phyloP scores from a whole-genome alignment of 2,113 vertebrate species.

The Microcebus ravelobensis region DNA sequence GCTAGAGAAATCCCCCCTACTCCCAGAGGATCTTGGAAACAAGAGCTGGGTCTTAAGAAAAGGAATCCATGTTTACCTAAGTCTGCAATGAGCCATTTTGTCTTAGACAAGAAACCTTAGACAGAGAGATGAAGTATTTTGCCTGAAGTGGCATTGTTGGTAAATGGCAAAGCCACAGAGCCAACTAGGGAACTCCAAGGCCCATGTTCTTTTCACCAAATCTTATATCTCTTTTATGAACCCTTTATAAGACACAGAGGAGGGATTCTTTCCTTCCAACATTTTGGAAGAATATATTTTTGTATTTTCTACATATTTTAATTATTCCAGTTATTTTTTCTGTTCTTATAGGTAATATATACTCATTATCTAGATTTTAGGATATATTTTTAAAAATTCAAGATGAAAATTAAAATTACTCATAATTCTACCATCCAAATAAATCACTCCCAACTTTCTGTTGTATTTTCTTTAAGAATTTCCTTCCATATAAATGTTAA shows the following conservation, averaged over 20 bases:
- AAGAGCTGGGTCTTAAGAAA: background rate
- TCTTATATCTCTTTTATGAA: background rate
- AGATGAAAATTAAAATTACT: background rate
- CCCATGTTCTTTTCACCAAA: background rate
- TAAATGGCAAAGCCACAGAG: background rate
- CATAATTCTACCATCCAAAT: background rate
- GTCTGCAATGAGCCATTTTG: background rate
- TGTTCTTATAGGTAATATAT: background rate
- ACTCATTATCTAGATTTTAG: background rate
- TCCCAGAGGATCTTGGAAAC: background rate
- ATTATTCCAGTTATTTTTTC: background rate
- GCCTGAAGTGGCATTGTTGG: background rate
- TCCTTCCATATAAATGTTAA: conserved; percentile 14
- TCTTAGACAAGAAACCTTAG: background rate
- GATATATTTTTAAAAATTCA: background rate
- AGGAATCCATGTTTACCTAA: background rate
- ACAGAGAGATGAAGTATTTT: background rate
- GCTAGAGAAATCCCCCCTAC: background rate
- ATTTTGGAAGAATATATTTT: background rate
- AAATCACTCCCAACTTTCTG: background rate
- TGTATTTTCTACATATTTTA: background rate
- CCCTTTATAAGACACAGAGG: background rate
- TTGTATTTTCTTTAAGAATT: conserved; percentile 8
- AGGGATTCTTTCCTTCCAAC: background rate
- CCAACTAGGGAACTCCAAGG: background rate